Conservation (phyloP, 2,888 invertebrate species). For the Scrobipalpa atriplicella region DNA sequence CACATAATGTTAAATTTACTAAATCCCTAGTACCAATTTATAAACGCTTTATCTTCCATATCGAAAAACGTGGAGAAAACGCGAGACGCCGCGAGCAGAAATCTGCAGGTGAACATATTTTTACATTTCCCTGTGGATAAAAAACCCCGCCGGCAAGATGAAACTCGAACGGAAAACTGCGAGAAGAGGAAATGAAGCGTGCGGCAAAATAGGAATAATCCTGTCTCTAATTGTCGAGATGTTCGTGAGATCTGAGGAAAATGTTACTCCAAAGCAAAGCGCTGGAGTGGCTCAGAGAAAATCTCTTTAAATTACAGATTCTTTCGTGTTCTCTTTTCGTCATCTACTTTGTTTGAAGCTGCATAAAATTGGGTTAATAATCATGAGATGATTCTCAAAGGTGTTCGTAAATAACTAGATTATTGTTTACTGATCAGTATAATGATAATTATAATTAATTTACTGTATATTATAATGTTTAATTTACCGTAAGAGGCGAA, state of each 20-base stretch:
- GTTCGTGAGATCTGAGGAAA: constrained; percentile 4
- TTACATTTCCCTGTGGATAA: constrained; percentile 11
- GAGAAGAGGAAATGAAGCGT: constrained; percentile 10
- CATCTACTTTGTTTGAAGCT: background rate
- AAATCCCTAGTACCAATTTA: background rate
- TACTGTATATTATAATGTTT: too few relatives aligned
- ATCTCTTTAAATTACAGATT: constrained; percentile 5
- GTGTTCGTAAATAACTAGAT: too few relatives aligned
- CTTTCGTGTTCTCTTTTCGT: background rate
- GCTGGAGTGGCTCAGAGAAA: background rate
- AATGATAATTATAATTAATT: too few relatives aligned
- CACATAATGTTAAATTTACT: too few relatives aligned
- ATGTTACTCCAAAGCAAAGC: background rate
- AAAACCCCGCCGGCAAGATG: constrained; percentile 8
- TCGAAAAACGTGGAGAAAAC: background rate
- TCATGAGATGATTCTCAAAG: too few relatives aligned
- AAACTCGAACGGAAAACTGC: background rate
- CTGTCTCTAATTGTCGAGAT: constrained; percentile 6
- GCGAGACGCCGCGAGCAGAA: constrained; percentile 3
- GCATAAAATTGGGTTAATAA: too few relatives aligned
- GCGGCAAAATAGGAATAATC: background rate
- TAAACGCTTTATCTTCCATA: background rate
- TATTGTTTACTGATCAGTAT: too few relatives aligned
- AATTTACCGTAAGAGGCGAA: too few relatives aligned
- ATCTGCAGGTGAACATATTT: constrained; percentile 16